Evolutionary conservation across 2,797 vertebrate genomes (phyloP).

Genomic region (Spinibarbus caldwelli): DNA sequence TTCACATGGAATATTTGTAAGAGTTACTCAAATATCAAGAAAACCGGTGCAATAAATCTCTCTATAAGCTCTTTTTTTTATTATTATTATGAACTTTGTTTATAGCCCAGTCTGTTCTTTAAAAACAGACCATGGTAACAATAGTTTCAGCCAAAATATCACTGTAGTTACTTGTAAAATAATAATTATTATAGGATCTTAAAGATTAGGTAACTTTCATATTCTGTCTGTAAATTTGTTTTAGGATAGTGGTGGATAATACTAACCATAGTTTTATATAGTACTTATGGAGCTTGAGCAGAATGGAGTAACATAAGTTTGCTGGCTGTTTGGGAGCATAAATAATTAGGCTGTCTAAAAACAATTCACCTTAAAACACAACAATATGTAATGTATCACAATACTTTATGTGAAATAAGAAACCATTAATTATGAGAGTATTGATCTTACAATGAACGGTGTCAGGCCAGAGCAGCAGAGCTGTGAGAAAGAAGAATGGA

Average conservation of each 20-base stretch:
- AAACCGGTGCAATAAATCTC: background rate
- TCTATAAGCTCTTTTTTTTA: too few relatives aligned
- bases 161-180: background rate
- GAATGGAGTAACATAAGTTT: background rate
- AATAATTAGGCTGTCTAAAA: background rate
- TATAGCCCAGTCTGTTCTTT: background rate
- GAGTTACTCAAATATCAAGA: background rate
- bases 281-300: background rate
- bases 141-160: background rate
- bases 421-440: background rate
- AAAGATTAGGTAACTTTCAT: background rate
- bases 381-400: background rate
- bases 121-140: background rate
- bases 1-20: background rate
- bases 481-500: conserved; percentile 29
- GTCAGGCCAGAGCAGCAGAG: conserved; percentile 8
- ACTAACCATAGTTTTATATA: background rate
- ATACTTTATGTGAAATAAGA: background rate
- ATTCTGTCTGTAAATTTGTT: background rate
- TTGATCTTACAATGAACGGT: conserved; percentile 46
- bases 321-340: background rate
- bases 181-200: background rate
- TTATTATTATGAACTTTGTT: background rate
- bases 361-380: background rate
- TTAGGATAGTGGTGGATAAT: background rate